Evolutionary conservation across 2,113 vertebrate genomes (phyloP).

Genomic region (Macheiramphus alcinus): DNA sequence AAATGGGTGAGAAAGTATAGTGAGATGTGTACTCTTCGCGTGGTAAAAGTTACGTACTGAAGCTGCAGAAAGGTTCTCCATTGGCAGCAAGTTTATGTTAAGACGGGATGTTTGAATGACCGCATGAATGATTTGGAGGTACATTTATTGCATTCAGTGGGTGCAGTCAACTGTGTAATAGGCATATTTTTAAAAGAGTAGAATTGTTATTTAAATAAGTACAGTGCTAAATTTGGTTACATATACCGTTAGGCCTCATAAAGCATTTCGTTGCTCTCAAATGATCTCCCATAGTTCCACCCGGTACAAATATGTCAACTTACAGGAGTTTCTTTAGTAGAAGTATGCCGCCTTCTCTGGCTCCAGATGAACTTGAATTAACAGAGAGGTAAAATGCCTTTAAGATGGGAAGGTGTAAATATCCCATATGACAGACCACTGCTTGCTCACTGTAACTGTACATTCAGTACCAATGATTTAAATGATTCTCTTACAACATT

Average conservation of each 20-base stretch:
- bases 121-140: slow-evolving; percentile 57
- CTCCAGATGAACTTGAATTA: neutral
- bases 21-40: neutral
- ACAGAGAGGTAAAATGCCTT: neutral
- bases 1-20: neutral
- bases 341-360: slow-evolving; percentile 27
- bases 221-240: slow-evolving; percentile 65
- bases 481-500: neutral
- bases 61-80: neutral
- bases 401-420: neutral
- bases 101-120: slow-evolving; percentile 46
- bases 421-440: neutral
- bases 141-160: slow-evolving; percentile 63
- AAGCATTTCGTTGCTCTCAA: slow-evolving; percentile 53
- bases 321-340: slow-evolving; percentile 10
- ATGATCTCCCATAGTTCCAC: slow-evolving; percentile 52
- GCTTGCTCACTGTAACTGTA: neutral
- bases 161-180: slow-evolving; percentile 65
- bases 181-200: slow-evolving; percentile 46
- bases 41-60: neutral
- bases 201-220: slow-evolving; percentile 67
- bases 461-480: neutral
- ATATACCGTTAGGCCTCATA: slow-evolving; percentile 37
- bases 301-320: slow-evolving; percentile 33
- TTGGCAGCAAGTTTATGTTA: slow-evolving; percentile 27